A percentile compares a stretch with the other conserved stretches of the same genome.
Evolutionary conservation across 2,113 vertebrate species (phyloP).

Genomic region (cat (Felis catus)): F.catus_Fca126_mat1.0 CM031412.1:238758501-238759000

Average conservation of each 20-base stretch:
- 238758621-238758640: background rate
- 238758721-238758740: fast-evolving
- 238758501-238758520: fast-evolving
- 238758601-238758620: background rate
- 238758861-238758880: background rate
- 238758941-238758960: too few relatives aligned
- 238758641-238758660: background rate
- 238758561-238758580: fast-evolving
- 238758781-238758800: too few relatives aligned
- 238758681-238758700: background rate
- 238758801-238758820: fast-evolving
- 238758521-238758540: fast-evolving
- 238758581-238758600: fast-evolving
- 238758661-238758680: background rate
- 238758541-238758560: background rate
- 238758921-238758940: background rate
- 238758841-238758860: background rate
- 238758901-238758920: background rate
- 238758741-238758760: background rate
- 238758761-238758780: too few relatives aligned
- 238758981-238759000: too few relatives aligned
- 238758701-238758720: fast-evolving
- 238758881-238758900: background rate
- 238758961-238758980: too few relatives aligned
- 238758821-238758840: too few relatives aligned